A percentile compares a stretch with the other conserved stretches of the same genome.
Evolutionary conservation across 2,113 vertebrate genomes (phyloP).

Genomic region (Grus americana): DNA sequence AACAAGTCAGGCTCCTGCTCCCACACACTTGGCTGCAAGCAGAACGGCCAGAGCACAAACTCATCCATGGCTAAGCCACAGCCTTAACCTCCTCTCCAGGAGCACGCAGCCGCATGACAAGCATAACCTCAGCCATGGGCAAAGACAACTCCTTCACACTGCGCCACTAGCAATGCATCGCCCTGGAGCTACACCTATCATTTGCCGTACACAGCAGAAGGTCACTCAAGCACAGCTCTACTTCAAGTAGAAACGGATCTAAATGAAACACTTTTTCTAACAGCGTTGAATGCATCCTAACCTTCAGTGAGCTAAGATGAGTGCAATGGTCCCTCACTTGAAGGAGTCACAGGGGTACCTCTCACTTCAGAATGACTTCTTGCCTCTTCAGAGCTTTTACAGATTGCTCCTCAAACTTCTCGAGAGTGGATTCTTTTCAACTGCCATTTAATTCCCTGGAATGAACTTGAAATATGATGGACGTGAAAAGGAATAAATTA

Average conservation of each 20-base stretch:
- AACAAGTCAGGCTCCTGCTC: neutral
- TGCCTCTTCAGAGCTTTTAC: neutral
- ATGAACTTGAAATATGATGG: neutral
- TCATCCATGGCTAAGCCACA: neutral
- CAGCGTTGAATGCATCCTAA: neutral
- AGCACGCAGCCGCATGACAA: neutral
- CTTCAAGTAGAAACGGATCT: neutral
- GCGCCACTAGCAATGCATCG: fast-evolving
- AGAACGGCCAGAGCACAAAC: neutral
- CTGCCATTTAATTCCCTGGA: neutral
- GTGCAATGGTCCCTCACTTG: neutral
- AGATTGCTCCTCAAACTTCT: neutral
- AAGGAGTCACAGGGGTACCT: neutral
- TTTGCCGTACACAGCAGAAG: neutral
- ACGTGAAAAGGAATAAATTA: neutral
- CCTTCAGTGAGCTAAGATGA: neutral
- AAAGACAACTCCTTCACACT: neutral
- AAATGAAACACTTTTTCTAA: neutral
- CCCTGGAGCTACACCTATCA: neutral
- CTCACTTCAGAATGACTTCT: neutral
- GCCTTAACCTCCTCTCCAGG: neutral
- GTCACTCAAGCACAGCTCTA: neutral
- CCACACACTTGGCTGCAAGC: neutral
- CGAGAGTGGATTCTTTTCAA: neutral
- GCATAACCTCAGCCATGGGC: fast-evolving